Base-by-base conservation (phyloP, 2,888 invertebrate genomes). In the Ophion costatus region DNA sequence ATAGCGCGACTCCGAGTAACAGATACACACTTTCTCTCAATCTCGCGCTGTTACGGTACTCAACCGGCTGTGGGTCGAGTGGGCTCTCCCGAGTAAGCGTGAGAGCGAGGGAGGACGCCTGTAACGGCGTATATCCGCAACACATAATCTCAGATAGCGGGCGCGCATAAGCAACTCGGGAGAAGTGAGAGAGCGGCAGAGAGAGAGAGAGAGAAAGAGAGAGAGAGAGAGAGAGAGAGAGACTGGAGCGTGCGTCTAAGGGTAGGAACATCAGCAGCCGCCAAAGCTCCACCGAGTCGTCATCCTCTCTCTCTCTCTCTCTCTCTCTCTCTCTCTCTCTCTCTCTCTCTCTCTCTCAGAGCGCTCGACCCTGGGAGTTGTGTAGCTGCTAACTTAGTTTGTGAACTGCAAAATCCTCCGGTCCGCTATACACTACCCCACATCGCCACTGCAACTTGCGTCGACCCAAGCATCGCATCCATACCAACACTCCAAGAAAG, bases 391-490 rank as follows among this genome's bases (percentile, higher is more conserved):
- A 93, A 92, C 92, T 92, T 92, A 92, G 92, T 92, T 93, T 93
- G 92, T 91, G 91, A 92, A 93, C 92, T 93, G 91, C 90, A 91
- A 92, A 93, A 93, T 92, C 92, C 92, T 92, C 89, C 89, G 90
- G 89, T 91, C 90, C 90, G 91, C 79, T 67, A 80, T 73, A 80
- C 42, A 82, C 84, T 76, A 78, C 64, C 38, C 67, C 70, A 64
- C 74, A 42, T 17, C 71, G 61, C 59, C 70, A 51, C 66, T 66
- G 74, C 51, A 45, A 51, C 42, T 51, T 51, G 51, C 59, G 38
- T 51, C 61, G 45, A 38, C 51, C 33, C 80, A 64, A 71, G 80
- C 71, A 77, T 76, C 82, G 66, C 74, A 84, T 82, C 74, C 81
- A 67, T 66, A 66, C 76, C 73, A 70, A 61, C 73, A 67, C 84